A percentile compares a stretch with the other conserved stretches of the same genome.
These are phyloP conservation scores for Aplocera efformata DNA, from an alignment of 2,888 invertebrate genomes.

Conservation along the genomic window DNA sequence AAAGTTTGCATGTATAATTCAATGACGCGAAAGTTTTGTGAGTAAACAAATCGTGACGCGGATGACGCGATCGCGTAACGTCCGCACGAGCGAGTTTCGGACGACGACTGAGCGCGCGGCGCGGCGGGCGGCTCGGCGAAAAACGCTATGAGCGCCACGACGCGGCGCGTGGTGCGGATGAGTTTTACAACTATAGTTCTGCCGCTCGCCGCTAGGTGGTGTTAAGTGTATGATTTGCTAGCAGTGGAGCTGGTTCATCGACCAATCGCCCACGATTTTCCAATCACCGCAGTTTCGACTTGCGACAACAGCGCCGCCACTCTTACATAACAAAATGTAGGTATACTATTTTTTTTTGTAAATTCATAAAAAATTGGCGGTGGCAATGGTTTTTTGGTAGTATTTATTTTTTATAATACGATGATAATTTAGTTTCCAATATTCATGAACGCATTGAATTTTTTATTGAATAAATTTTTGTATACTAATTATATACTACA, in stretches of 20 bases:
- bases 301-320: slow-evolving; percentile 6
- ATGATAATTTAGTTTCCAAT: too few relatives aligned
- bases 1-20: slow-evolving; percentile 66
- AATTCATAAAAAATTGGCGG: too few relatives aligned
- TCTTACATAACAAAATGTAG: background rate
- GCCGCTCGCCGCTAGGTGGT: slow-evolving; percentile 24
- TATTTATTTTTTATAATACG: too few relatives aligned
- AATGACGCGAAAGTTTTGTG: slow-evolving; percentile 57
- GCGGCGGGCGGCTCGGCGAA: slow-evolving; percentile 42
- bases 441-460: too few relatives aligned
- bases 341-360: too few relatives aligned
- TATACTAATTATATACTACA: background rate
- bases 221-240: slow-evolving; percentile 20
- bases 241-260: slow-evolving; percentile 18
- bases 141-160: slow-evolving; percentile 25
- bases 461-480: background rate
- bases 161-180: slow-evolving; percentile 38
- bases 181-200: slow-evolving; percentile 3
- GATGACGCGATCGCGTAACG: slow-evolving; percentile 44
- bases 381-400: too few relatives aligned
- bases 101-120: slow-evolving; percentile 49
- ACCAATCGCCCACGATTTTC: slow-evolving; percentile 6
- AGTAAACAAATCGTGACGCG: slow-evolving; percentile 64
- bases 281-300: background rate
- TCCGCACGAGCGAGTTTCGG: slow-evolving; percentile 43